Conservation (phyloP, 2,113 vertebrate species). For the Scomber scombrus region DNA sequence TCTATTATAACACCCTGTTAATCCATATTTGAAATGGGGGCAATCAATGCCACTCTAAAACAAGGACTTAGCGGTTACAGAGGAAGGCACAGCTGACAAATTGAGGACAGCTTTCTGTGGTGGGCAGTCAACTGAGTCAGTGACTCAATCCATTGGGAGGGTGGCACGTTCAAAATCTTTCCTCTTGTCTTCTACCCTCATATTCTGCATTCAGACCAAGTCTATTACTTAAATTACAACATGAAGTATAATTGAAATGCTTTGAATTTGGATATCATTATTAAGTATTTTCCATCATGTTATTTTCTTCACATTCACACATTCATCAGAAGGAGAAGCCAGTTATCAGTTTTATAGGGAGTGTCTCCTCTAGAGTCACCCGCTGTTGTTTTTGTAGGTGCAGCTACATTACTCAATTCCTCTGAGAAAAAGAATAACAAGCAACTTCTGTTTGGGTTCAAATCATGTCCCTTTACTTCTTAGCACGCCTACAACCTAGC, state of each 20-base stretch:
- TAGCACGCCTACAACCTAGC: constrained; percentile 39
- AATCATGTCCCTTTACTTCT: constrained; percentile 30
- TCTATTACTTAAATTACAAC: neutral
- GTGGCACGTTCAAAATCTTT: constrained; percentile 19
- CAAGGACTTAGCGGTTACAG: constrained; percentile 27
- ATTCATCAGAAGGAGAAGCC: constrained; percentile 17
- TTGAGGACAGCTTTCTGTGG: constrained; percentile 62
- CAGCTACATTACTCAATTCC: constrained; percentile 72
- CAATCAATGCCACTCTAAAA: constrained; percentile 73
- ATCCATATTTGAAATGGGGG: constrained; percentile 72
- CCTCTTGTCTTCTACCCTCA: constrained; percentile 11
- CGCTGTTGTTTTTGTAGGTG: constrained; percentile 63
- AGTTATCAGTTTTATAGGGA: constrained; percentile 49
- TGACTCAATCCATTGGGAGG: constrained; percentile 36
- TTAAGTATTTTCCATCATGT: constrained; percentile 1
- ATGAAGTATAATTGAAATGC: neutral
- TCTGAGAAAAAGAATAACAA: constrained; percentile 64
- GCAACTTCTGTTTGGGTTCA: constrained; percentile 36
- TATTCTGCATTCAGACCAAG: constrained; percentile 23
- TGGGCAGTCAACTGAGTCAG: constrained; percentile 39
- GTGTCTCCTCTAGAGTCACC: constrained; percentile 53
- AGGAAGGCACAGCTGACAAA: constrained; percentile 55
- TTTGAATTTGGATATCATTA: constrained; percentile 7
- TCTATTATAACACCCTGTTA: constrained; percentile 44
- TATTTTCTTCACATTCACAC: constrained; percentile 8